Conservation (phyloP, 2,113 vertebrate genomes). For the Calidris pygmaea region DNA sequence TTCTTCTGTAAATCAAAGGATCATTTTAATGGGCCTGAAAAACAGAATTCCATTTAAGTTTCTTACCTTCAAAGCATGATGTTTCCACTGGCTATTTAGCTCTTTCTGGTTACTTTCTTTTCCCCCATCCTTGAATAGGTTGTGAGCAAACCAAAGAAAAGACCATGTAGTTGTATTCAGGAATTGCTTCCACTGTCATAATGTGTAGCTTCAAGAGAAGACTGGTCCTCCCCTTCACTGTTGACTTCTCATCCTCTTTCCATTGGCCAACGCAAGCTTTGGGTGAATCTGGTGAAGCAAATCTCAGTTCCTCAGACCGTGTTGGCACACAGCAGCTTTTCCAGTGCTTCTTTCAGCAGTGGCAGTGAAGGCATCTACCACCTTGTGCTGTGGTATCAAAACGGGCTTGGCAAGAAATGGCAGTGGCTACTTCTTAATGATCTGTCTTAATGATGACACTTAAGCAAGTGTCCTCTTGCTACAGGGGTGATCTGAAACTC, state of each 20-base stretch:
- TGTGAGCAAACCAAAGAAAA: background rate
- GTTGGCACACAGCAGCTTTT: background rate
- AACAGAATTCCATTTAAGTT: background rate
- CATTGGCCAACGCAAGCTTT: background rate
- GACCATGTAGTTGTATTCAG: background rate
- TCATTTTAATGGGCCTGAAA: background rate
- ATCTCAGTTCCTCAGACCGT: fast-evolving
- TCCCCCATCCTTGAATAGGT: fast-evolving
- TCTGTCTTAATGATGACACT: no score
- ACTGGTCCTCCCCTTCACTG: background rate
- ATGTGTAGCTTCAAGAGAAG: background rate
- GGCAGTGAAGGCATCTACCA: background rate
- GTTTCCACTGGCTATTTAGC: background rate
- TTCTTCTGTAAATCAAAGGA: background rate
- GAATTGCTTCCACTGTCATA: background rate
- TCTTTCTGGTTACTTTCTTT: background rate
- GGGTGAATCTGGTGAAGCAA: background rate
- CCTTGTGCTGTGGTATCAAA: background rate
- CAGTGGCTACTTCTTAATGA: background rate
- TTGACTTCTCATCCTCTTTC: background rate
- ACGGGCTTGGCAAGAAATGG: background rate
- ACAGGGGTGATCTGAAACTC: background rate
- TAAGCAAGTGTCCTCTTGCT: background rate
- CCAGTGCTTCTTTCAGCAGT: background rate
- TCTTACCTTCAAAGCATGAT: background rate